Base-by-base conservation (phyloP, 2,113 vertebrate genomes). In the Nanorana parkeri region DNA sequence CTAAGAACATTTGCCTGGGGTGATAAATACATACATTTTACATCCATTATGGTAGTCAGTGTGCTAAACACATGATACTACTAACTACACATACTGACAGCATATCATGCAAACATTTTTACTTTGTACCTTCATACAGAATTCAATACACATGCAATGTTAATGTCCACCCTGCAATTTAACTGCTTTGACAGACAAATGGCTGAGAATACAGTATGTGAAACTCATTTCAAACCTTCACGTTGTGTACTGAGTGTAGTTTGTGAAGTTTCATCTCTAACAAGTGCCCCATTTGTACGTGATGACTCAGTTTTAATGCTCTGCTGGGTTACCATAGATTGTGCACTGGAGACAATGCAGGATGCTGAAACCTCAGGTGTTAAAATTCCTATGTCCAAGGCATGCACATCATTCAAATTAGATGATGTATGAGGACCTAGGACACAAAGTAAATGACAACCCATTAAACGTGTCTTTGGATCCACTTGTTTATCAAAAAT, bases 251-350 rank as follows among this genome's bases (percentile, higher is more conserved):
- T 90, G 90, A 90, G 88, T 89, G 92, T 84, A 89, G 88, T 88
- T 90, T 92, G 91, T 90, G 92, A 92, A 89, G 92, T 89, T 89
- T 93, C 91, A 91, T 93, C 93, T 92, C 92, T 93, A 88, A 92
- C 90, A 91, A 92, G 88, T 74, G 71, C 71, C 54, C 54, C 54
- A 58, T 88, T 92, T 90, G 91, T 93, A 91, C 90, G 92, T 90
- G 91, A 89, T 87, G 92, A 90, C 82, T 94, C 92, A 85, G 89
- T 92, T 92, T 93, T 93, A 92, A 93, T 90, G 91, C 89, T 88
- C 90, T 92, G 90, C 88, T 91, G 91, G 89, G 92, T 90, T 91
- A 90, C 90, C 89, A 89, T 89, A 88, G 89, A 89, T 86, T 90
- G 93, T 88, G 91, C 3, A 83, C 89, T 89, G 89, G 87, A 90